Conservation (phyloP, 2,888 invertebrate species). For the Opisthograptis luteolata region DNA sequence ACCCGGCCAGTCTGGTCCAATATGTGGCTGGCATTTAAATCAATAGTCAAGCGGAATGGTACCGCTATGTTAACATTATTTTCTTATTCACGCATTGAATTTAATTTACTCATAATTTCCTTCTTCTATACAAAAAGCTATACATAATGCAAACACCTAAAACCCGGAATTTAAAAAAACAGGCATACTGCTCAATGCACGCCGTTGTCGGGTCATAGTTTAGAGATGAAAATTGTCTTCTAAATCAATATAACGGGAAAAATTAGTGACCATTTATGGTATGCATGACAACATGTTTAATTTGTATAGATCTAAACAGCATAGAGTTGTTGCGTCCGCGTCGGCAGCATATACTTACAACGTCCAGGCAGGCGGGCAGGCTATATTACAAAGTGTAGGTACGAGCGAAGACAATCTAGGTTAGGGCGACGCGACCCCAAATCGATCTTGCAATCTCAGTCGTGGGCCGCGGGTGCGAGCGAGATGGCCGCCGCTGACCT, state of each 20-base stretch:
- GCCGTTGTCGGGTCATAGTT: constrained; percentile 20
- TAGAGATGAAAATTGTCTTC: constrained; percentile 17
- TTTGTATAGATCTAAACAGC: constrained; percentile 16
- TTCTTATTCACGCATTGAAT: too few relatives aligned
- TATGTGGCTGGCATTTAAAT: too few relatives aligned
- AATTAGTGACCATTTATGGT: constrained; percentile 11
- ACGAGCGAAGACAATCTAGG: constrained; percentile 73
- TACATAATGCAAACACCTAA: too few relatives aligned
- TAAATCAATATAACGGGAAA: constrained; percentile 26
- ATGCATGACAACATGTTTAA: constrained; percentile 14
- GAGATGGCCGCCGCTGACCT: constrained; percentile 71
- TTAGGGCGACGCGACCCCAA: constrained; percentile 83
- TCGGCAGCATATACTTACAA: constrained; percentile 14
- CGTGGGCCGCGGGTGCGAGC: constrained; percentile 58
- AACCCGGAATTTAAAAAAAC: too few relatives aligned
- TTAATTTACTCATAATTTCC: too few relatives aligned
- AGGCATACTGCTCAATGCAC: background rate
- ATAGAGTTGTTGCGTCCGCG: background rate
- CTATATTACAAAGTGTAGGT: constrained; percentile 63
- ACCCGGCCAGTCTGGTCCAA: too few relatives aligned
- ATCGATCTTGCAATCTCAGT: constrained; percentile 69
- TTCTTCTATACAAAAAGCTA: too few relatives aligned
- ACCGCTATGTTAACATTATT: too few relatives aligned
- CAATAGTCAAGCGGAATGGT: too few relatives aligned
- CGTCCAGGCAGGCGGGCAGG: constrained; percentile 39